These are phyloP conservation scores for Oedothorax gibbosus DNA, from an alignment of 1,140 invertebrate species.

Conservation along the genomic window DNA sequence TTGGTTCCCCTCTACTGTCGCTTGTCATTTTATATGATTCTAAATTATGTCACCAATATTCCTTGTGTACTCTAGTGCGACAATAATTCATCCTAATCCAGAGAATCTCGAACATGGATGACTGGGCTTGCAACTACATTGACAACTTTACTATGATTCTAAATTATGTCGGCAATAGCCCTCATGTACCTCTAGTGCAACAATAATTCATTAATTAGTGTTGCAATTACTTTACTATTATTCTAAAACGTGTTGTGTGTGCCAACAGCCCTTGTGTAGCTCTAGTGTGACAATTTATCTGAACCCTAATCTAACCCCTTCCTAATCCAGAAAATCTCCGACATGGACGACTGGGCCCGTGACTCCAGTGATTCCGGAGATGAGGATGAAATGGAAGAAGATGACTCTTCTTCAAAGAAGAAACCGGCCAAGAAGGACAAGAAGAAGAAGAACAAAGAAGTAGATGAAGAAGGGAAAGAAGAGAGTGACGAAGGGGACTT, in stretches of 20 bases:
- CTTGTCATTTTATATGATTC: too few species aligned
- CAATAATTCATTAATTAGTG: too few species aligned
- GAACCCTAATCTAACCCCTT: too few species aligned
- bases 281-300: too few species aligned
- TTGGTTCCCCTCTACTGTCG: too few species aligned
- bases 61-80: too few species aligned
- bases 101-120: constrained; percentile 94
- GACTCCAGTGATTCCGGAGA: constrained; percentile 76
- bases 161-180: too few species aligned
- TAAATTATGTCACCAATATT: too few species aligned
- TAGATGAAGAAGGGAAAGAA: constrained; percentile 82
- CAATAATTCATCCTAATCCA: not conserved
- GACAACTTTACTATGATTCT: constrained; percentile 76
- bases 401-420: constrained; percentile 37
- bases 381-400: constrained; percentile 72
- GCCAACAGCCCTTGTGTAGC: too few species aligned
- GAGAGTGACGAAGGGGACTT: constrained; percentile 97
- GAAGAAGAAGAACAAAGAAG: constrained; percentile 80
- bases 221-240: too few species aligned
- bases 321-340: constrained; percentile 79
- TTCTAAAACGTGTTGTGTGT: too few species aligned
- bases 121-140: constrained; percentile 78
- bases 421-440: constrained; percentile 59
- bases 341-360: constrained; percentile 93
- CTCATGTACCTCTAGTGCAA: too few species aligned